Percentiles rank a stretch among this genome's conserved stretches.
Evolutionary conservation across 1,140 invertebrate species (phyloP).

Genomic region (Vanessa tameamea): DNA sequence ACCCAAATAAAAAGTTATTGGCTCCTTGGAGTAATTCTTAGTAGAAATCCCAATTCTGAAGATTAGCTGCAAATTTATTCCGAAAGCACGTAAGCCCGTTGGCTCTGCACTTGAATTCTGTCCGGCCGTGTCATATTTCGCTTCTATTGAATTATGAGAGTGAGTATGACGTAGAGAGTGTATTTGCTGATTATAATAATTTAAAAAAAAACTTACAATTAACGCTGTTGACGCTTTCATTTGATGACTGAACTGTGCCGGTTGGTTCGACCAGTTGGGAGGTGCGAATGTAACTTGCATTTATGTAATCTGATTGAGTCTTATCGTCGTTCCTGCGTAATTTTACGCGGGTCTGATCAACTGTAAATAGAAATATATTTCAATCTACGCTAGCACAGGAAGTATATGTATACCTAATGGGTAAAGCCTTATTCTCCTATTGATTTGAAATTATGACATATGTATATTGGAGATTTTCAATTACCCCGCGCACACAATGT

Average conservation of each 20-base stretch:
- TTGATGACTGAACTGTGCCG: conserved; percentile 69
- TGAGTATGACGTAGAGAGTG: not conserved
- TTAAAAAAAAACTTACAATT: conserved; percentile 53
- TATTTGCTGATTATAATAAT: not conserved
- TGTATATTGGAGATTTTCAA: too few relatives aligned
- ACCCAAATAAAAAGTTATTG: too few relatives aligned
- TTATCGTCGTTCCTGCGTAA: conserved; percentile 86
- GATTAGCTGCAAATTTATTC: too few relatives aligned
- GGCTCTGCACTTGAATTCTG: too few relatives aligned
- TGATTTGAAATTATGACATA: too few relatives aligned
- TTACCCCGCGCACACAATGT: too few relatives aligned
- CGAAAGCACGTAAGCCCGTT: too few relatives aligned
- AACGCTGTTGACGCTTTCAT: conserved; percentile 64
- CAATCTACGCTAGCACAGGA: not conserved
- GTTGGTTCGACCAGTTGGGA: conserved; percentile 45
- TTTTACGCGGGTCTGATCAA: conserved; percentile 95
- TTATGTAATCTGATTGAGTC: conserved; percentile 95
- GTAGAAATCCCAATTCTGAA: too few relatives aligned
- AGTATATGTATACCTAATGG: not conserved
- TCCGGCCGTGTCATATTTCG: too few relatives aligned
- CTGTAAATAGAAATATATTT: conserved; percentile 39
- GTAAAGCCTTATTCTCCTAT: too few relatives aligned
- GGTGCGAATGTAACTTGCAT: conserved; percentile 95
- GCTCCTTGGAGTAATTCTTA: too few relatives aligned
- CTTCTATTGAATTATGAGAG: not conserved